Evolutionary conservation across 2,113 vertebrate species (phyloP).

Genomic region (Rana temporaria): DNA sequence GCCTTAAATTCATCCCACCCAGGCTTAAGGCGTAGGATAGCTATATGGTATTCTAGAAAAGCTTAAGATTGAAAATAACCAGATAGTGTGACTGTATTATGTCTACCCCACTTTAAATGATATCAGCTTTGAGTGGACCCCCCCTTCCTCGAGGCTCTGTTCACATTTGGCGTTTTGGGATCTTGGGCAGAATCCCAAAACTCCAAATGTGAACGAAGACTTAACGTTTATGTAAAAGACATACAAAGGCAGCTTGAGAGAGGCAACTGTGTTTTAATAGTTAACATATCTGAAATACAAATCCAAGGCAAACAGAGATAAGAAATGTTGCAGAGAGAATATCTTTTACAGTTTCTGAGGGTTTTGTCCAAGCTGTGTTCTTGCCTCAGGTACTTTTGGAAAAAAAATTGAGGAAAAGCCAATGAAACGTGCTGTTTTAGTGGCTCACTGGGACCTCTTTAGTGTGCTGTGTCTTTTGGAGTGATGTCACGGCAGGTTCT

Average conservation of each 20-base stretch:
- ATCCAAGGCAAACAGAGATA: slow-evolving; percentile 54
- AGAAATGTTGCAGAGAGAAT: slow-evolving; percentile 39
- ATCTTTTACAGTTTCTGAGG: not conserved
- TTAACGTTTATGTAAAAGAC: not conserved
- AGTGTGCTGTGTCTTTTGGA: not conserved
- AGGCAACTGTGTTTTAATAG: slow-evolving; percentile 50
- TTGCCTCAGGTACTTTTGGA: slow-evolving; percentile 20
- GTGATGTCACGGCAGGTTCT: slow-evolving; percentile 31
- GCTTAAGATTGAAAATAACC: no score
- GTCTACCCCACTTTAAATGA: no score
- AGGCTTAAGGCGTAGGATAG: no score
- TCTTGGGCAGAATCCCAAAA: no score
- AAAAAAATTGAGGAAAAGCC: slow-evolving; percentile 12
- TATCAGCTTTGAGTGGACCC: no score
- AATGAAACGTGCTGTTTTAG: not conserved
- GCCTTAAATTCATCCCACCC: no score
- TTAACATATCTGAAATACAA: slow-evolving; percentile 50
- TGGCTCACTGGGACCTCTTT: not conserved
- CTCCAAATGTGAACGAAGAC: no score
- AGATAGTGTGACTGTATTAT: no score
- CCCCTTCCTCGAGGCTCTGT: no score
- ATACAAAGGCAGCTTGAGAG: slow-evolving; percentile 15
- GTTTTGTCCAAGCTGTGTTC: slow-evolving; percentile 16
- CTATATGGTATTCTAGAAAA: no score
- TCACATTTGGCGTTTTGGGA: no score